A percentile compares a stretch with the other conserved stretches of the same genome.
These are phyloP conservation scores for Corythaeola cristata DNA, from an alignment of 2,113 vertebrate species.

Conservation along the genomic window DNA sequence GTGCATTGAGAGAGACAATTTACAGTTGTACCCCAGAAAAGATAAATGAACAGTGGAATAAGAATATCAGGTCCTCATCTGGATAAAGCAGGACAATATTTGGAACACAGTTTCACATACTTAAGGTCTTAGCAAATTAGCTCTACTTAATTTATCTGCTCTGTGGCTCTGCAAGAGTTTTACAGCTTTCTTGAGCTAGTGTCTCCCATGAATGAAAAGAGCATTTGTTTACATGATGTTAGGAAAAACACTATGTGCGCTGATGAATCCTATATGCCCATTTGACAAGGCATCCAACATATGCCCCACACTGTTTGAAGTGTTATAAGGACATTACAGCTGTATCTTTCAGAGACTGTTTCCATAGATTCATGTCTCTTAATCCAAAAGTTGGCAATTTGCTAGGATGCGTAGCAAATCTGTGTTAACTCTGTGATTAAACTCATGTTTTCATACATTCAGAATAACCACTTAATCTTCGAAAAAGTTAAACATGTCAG, in stretches of 20 bases:
- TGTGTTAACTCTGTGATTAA: background rate
- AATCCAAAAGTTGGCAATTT: background rate
- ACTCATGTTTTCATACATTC: background rate
- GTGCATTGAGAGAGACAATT: slow-evolving; percentile 52
- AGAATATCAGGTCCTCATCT: slow-evolving; percentile 17
- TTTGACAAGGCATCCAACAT: background rate
- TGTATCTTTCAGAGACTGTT: background rate
- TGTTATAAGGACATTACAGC: background rate
- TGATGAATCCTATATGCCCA: background rate
- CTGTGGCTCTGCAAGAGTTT: background rate
- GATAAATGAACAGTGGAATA: slow-evolving; percentile 38
- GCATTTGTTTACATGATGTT: background rate
- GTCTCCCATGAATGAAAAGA: background rate
- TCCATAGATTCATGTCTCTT: background rate
- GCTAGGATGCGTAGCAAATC: background rate
- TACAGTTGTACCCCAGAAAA: slow-evolving; percentile 45
- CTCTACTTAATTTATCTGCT: slow-evolving; percentile 52
- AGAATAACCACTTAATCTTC: background rate
- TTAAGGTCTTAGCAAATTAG: slow-evolving; percentile 56
- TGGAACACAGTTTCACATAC: slow-evolving; percentile 25
- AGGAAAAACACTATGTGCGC: background rate
- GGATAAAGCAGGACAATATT: slow-evolving; percentile 39
- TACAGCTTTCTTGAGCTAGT: slow-evolving; percentile 13
- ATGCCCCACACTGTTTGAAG: background rate
- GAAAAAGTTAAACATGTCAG: background rate